Percentiles rank a stretch among this genome's conserved stretches.
Evolutionary conservation across 1,140 invertebrate genomes (phyloP).

Genomic region (Drosophila truncata): DNA sequence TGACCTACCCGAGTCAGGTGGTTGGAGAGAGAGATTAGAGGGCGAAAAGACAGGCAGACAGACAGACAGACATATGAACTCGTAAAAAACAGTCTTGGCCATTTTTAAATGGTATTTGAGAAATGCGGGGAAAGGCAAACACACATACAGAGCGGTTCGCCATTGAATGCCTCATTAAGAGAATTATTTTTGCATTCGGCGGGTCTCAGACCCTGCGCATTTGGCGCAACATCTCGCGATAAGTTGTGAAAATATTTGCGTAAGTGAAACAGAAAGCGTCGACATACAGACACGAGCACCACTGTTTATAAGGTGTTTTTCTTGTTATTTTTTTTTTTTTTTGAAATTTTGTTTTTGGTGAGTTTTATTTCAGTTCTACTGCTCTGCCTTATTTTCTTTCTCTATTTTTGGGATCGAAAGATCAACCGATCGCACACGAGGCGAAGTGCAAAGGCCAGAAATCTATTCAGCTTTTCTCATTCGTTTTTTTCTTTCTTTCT

Average conservation of each 20-base stretch:
- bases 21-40: slow-evolving; percentile 19
- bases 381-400: neutral
- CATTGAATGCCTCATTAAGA: slow-evolving; percentile 38
- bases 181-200: slow-evolving; percentile 53
- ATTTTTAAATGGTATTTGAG: slow-evolving; percentile 30
- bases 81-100: slow-evolving; percentile 15
- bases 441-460: slow-evolving; percentile 36
- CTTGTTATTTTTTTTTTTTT: neutral
- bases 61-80: slow-evolving; percentile 1
- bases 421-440: slow-evolving; percentile 22
- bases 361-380: neutral
- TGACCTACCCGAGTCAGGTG: slow-evolving; percentile 36
- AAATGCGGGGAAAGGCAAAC: slow-evolving; percentile 45
- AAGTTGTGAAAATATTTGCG: slow-evolving; percentile 78
- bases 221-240: slow-evolving; percentile 72
- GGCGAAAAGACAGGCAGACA: neutral
- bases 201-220: slow-evolving; percentile 58
- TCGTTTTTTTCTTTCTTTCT: neutral
- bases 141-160: slow-evolving; percentile 17
- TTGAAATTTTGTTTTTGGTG: neutral
- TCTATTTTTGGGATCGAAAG: slow-evolving; percentile 39
- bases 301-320: slow-evolving; percentile 13
- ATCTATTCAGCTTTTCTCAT: neutral
- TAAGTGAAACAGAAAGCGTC: slow-evolving; percentile 76
- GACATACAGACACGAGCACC: slow-evolving; percentile 11